Conservation (phyloP, 2,113 vertebrate genomes). For the Labeo catla region DNA sequence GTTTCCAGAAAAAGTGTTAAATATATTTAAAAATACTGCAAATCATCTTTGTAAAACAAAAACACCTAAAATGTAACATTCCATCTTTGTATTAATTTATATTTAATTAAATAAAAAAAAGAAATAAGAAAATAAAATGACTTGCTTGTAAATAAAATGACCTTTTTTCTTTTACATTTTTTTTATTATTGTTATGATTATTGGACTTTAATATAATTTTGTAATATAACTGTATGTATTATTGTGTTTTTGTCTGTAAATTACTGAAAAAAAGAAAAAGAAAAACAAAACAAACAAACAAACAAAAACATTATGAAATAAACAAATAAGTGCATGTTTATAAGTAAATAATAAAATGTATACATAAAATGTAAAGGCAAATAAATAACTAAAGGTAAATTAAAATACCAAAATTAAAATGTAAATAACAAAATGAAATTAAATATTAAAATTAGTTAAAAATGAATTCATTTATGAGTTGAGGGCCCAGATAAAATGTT, state of each 20-base stretch:
- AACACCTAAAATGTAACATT: not conserved
- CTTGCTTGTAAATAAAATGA: no score
- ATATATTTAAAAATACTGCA: not conserved
- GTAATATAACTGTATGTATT: no score
- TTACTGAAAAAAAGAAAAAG: no score
- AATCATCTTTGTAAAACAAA: not conserved
- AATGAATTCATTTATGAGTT: no score
- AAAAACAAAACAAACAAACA: no score
- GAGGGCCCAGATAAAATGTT: not conserved
- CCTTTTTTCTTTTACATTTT: no score
- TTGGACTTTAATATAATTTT: no score
- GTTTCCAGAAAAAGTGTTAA: not conserved
- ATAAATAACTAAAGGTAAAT: not conserved
- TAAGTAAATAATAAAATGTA: not conserved
- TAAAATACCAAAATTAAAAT: not conserved
- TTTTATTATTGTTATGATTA: no score
- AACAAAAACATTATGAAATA: no score
- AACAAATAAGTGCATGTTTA: no score
- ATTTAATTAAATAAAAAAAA: not conserved
- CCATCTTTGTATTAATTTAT: not conserved
- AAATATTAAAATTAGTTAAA: no score
- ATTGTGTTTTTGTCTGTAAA: no score
- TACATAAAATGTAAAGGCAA: not conserved
- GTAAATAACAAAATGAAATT: not conserved
- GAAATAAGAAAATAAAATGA: not conserved